Percentiles rank a stretch among this genome's conserved stretches.
Evolutionary conservation across 2,888 invertebrate species (phyloP).

Genomic region (Cosmorhoe ocellata): DNA sequence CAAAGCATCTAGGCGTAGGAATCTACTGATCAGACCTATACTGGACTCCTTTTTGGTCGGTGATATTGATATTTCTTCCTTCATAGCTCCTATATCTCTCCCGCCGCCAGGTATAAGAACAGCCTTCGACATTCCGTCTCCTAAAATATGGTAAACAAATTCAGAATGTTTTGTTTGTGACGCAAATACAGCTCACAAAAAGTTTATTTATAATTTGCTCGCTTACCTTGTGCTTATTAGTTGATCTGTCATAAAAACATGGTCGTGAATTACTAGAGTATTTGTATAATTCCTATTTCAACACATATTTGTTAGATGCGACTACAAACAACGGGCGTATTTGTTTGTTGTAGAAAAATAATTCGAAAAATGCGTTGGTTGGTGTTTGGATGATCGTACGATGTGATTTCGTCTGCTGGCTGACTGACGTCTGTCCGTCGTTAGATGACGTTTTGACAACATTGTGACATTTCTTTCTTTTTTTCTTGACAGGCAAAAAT

Average conservation of each 20-base stretch:
- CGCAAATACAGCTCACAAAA: conserved; percentile 54
- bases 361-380: conserved; percentile 35
- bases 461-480: not conserved
- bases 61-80: conserved; percentile 65
- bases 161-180: conserved; percentile 71
- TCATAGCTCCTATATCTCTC: conserved; percentile 64
- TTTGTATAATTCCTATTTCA: conserved; percentile 39
- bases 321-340: conserved; percentile 42
- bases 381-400: conserved; percentile 42
- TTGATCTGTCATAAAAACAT: conserved; percentile 68
- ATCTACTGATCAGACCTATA: conserved; percentile 65
- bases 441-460: conserved; percentile 7
- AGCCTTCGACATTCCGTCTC: conserved; percentile 71
- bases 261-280: conserved; percentile 33
- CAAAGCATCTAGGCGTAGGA: conserved; percentile 65
- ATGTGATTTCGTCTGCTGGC: not conserved
- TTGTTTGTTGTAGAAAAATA: conserved; percentile 50
- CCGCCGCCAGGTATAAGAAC: conserved; percentile 68
- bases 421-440: too few relatives aligned
- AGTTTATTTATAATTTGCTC: conserved; percentile 63
- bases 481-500: too few relatives aligned
- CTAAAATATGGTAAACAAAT: conserved; percentile 29
- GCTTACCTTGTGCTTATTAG: conserved; percentile 46
- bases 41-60: conserved; percentile 68
- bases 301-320: conserved; percentile 44